phyloP scores from a whole-genome alignment of 2,113 vertebrate species.

The Phyllopteryx taeniolatus region DNA sequence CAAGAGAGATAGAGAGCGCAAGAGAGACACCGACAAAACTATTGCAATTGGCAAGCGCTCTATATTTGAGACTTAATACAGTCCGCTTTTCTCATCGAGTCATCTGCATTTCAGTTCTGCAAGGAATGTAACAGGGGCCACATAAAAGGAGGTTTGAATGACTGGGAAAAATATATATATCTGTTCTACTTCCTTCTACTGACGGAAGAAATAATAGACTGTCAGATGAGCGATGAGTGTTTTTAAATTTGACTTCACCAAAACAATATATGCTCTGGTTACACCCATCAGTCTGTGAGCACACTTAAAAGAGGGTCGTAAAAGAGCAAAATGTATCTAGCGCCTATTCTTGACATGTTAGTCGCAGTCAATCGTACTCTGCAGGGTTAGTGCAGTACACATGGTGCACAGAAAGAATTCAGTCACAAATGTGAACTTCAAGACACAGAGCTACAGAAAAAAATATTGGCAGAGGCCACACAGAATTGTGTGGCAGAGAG shows the following conservation, averaged over 20 bases:
- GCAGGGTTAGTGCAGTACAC: neutral
- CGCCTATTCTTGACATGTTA: slow-evolving; percentile 1
- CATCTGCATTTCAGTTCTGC: neutral
- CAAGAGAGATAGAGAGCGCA: no score
- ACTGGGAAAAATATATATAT: neutral
- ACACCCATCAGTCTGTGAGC: neutral
- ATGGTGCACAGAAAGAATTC: neutral
- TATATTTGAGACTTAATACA: no score
- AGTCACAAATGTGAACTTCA: slow-evolving; percentile 1
- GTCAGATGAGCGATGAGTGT: neutral
- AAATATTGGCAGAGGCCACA: neutral
- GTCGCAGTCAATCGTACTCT: neutral
- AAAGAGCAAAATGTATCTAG: neutral
- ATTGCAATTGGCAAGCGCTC: neutral
- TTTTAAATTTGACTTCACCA: neutral
- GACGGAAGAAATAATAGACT: neutral
- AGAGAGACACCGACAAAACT: no score
- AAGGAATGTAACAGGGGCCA: neutral
- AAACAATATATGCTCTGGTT: neutral
- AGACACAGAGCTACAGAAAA: neutral
- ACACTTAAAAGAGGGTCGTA: neutral
- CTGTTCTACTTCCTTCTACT: neutral
- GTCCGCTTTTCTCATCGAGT: neutral
- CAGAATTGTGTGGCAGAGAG: neutral
- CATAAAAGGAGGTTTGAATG: neutral